Base-by-base conservation (phyloP, 2,797 vertebrate species). In the Sebastes trivittatus region DNA sequence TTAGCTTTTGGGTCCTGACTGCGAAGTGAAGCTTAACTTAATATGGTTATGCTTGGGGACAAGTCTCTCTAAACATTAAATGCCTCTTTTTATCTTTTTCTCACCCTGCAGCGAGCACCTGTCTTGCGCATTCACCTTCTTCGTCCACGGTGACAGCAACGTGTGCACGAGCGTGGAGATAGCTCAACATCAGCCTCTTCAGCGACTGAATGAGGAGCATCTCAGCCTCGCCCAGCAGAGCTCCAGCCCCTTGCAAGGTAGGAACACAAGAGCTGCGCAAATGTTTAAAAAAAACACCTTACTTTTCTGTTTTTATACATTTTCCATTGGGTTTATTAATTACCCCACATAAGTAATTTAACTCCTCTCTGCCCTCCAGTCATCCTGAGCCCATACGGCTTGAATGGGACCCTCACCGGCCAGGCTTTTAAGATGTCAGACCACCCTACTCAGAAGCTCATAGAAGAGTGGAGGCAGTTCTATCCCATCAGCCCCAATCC, bases 341-440 rank as follows among this genome's bases (percentile, higher is more conserved):
- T 18, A 4, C 4, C 13, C 3, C 55, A 1, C 5, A 16, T 74
- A 10, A 25, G 6, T 54, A 8, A 36, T 78, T 7, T 46, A 22
- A 27, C 52, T 70, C 36, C 4, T 68, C 65, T 84, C 22, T 74
- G 16, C 34, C 4, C 67, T 60, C 2, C 72, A 99, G 98, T 99
- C 94, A 99, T 99, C 93, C 93, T 99, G 72, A 99, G 98, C 89
- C 98, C 98, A 0, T 99, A 99, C 61, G 98, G 98, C 84, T 93
- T 99, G 93, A 99, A 98, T 88, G 98, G 98, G 74, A 98, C 97
- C 5, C 97, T 99, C 89, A 99, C 98, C 4, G 98, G 98, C 86
- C 98, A 99, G 94, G 97, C 98, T n/a, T 99, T 98, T 94, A 99
- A 99, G 96, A 97, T 99, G 94, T 99, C 98, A 4, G 98, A 99